Base-by-base conservation (phyloP, 2,888 invertebrate genomes). In the Tortrix viridana region DNA sequence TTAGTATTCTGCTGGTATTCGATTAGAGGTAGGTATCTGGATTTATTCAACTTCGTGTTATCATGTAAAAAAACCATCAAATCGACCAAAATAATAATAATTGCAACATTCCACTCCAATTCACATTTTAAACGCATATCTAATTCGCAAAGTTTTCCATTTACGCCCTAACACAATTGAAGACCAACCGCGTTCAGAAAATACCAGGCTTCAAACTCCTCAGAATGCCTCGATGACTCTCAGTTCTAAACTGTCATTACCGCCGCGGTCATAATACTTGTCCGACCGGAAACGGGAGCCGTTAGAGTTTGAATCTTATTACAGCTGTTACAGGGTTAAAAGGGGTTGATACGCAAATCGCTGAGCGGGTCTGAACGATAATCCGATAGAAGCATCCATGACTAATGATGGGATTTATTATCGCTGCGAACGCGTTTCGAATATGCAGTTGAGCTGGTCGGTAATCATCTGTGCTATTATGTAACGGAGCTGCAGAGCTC, bases 401-500 rank as follows among this genome's bases (percentile, higher is more conserved):
- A 60, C 64, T 64, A 64, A 64, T 60, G 64, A 64, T 43, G 46
- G 60, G 55, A 49, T 56, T 65, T 58, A 63, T 60, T 65, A 46
- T 37, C 61, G 52, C 46, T 41, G 48, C 20, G 43, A 32, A 62
- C 50, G 60, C 60, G 53, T 41, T 57, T 47, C 46, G 50, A 32
- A 63, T 63, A 41, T 63, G 63, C 62, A 62, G 23, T 32, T 32
- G 32, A 32, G 32, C 32, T 38, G 49, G 37, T 20, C 41, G 18
- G 37, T 62, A 57, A 62, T 57, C 57, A 62, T 56, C 46, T 44
- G 19, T 57, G 57, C 37, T 62, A 23, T 46, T n/a, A 50, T 50
- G 32, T 32, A 32, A 32, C 32, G 32, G 32, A 3, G 3, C 12
- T 12, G 9, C 12, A 32, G n/a, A n/a, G n/a, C n/a, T n/a, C n/a